A percentile compares a stretch with the other conserved stretches of the same genome.
phyloP scores from a whole-genome alignment of 2,797 vertebrate genomes.

The Microtus obscurus region DNA sequence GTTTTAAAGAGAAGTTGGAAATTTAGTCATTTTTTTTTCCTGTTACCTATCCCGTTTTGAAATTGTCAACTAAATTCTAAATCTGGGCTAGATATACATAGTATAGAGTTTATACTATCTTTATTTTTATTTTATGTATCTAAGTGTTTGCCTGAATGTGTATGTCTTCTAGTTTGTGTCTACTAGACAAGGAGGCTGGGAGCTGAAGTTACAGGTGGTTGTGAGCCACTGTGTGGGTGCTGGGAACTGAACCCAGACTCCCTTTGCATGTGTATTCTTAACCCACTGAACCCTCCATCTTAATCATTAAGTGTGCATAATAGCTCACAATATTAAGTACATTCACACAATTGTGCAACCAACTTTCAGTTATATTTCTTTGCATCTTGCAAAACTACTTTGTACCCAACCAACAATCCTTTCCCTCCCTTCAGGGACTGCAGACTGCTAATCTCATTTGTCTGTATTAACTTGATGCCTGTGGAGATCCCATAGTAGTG shows the following conservation, averaged over 20 bases:
- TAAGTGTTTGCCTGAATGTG: not conserved
- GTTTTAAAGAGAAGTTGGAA: not conserved
- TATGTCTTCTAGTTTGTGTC: not conserved
- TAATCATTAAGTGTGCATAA: not conserved
- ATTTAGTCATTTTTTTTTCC: not conserved
- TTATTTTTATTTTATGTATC: not conserved
- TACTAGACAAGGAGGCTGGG: not conserved
- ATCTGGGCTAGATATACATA: not conserved
- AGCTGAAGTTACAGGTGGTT: not conserved
- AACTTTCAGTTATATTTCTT: not conserved
- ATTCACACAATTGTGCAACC: not conserved
- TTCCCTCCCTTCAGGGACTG: accelerated
- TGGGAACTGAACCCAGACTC: not conserved
- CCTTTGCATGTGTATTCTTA: not conserved
- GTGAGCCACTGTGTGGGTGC: not conserved
- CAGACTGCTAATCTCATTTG: not conserved
- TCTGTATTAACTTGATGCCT: not conserved
- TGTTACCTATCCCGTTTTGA: not conserved
- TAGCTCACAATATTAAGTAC: not conserved
- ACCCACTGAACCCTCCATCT: too few species aligned
- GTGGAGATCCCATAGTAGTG: not conserved
- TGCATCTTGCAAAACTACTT: not conserved
- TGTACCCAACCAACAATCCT: not conserved
- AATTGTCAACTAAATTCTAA: not conserved
- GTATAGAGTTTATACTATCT: not conserved